Percentiles rank a stretch among this genome's conserved stretches.
Evolutionary conservation across 2,797 vertebrate genomes (phyloP).

Genomic region (Champsocephalus esox): DNA sequence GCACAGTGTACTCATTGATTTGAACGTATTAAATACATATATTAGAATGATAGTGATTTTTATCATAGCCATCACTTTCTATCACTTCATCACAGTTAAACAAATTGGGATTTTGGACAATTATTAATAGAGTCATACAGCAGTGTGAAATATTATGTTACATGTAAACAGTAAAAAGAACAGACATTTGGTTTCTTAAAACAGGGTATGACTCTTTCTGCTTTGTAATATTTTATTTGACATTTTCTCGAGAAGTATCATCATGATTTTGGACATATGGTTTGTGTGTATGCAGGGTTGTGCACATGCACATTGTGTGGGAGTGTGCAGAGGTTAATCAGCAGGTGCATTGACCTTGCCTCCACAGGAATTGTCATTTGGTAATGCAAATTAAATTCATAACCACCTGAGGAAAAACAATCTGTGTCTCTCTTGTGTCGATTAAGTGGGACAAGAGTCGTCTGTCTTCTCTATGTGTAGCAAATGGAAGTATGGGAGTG

Average conservation of each 20-base stretch:
- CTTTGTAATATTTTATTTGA: conserved; percentile 28
- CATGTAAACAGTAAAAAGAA: conserved; percentile 14
- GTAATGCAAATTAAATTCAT: conserved; percentile 78
- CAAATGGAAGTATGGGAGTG: conserved; percentile 61
- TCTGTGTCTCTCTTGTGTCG: conserved; percentile 72
- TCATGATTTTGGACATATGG: conserved; percentile 16
- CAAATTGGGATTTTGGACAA: not conserved
- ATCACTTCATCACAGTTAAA: not conserved
- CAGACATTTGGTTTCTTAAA: too few relatives aligned
- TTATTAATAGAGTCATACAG: conserved; percentile 31
- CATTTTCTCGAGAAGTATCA: conserved; percentile 6
- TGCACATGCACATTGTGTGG: conserved; percentile 30
- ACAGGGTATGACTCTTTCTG: not conserved
- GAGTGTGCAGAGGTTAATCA: conserved; percentile 50
- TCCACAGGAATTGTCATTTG: conserved; percentile 56
- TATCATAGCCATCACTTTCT: not conserved
- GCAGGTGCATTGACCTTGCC: conserved; percentile 64
- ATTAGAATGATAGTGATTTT: conserved; percentile 9
- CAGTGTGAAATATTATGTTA: conserved; percentile 13
- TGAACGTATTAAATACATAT: conserved; percentile 7
- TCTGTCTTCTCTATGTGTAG: conserved; percentile 63
- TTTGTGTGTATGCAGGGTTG: conserved; percentile 20
- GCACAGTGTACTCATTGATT: conserved; percentile 23
- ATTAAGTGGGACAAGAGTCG: conserved; percentile 73
- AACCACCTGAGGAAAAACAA: conserved; percentile 79